phyloP scores from a whole-genome alignment of 2,113 vertebrate species.

The Falcunculus frontatus region DNA sequence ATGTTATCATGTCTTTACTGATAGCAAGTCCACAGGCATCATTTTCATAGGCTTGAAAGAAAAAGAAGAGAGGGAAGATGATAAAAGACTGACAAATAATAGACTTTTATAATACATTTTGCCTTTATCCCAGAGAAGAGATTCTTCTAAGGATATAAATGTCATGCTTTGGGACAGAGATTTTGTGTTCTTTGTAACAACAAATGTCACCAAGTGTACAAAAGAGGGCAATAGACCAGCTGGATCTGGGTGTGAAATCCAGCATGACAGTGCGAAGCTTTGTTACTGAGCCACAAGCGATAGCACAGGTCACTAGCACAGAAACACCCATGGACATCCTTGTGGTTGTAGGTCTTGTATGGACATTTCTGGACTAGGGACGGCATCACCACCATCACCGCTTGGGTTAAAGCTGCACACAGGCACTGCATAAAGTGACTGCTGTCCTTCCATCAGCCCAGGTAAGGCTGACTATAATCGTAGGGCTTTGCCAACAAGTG shows the following conservation, averaged over 20 bases:
- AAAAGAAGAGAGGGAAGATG: neutral
- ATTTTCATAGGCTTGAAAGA: neutral
- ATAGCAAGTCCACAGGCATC: neutral
- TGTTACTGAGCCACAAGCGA: too few species aligned
- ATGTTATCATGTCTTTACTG: neutral
- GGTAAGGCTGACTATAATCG: fast-evolving
- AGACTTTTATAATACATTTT: neutral
- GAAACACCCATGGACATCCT: fast-evolving
- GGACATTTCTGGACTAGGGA: neutral
- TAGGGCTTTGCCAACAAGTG: fast-evolving
- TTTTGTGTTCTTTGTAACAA: neutral
- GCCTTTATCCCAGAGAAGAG: neutral
- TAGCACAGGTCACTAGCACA: fast-evolving
- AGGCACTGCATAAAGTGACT: fast-evolving
- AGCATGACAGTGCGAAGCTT: fast-evolving
- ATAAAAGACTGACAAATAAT: neutral
- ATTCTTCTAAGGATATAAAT: neutral
- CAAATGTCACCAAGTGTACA: neutral
- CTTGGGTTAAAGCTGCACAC: neutral
- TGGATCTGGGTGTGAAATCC: neutral
- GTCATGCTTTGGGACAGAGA: neutral
- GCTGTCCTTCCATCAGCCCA: neutral
- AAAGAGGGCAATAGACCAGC: neutral
- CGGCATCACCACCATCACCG: neutral
- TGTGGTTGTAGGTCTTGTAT: fast-evolving